Evolutionary conservation across 2,797 vertebrate species (phyloP).

Genomic region (Mormyrus proboscirostris): DNA sequence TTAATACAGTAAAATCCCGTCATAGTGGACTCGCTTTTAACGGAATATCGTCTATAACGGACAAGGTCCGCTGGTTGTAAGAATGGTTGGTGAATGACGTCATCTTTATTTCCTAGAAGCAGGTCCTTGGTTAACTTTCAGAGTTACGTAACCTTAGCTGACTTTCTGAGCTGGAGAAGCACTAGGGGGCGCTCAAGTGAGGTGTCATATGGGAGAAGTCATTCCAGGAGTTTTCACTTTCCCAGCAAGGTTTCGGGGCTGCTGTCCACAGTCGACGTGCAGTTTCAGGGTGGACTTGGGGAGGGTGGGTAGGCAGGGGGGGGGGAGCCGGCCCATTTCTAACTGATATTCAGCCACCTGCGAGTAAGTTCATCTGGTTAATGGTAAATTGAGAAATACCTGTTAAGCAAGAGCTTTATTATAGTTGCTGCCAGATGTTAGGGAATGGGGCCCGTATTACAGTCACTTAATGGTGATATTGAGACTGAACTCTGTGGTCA

Average conservation of each 20-base stretch:
- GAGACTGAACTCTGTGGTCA: neutral
- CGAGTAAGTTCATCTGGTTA: neutral
- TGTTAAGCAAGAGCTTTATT: neutral
- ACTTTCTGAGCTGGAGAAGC: neutral
- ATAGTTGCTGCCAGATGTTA: neutral
- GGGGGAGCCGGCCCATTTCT: neutral
- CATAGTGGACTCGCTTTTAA: too few relatives aligned
- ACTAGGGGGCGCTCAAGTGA: neutral
- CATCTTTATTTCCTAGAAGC: neutral
- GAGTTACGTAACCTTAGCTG: neutral
- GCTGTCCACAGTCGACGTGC: neutral
- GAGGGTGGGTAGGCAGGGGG: neutral
- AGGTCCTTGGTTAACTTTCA: neutral
- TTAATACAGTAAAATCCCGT: too few relatives aligned
- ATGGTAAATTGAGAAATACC: neutral
- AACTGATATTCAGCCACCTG: neutral
- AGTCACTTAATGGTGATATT: neutral
- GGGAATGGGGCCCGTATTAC: neutral
- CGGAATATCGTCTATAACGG: too few relatives aligned
- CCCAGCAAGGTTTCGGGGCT: neutral
- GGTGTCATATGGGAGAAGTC: neutral
- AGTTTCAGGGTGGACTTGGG: neutral
- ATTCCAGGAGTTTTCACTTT: neutral
- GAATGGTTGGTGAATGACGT: neutral
- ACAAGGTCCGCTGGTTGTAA: too few relatives aligned